phyloP scores from a whole-genome alignment of 1,140 invertebrate genomes.

The Argopecten irradians region DNA sequence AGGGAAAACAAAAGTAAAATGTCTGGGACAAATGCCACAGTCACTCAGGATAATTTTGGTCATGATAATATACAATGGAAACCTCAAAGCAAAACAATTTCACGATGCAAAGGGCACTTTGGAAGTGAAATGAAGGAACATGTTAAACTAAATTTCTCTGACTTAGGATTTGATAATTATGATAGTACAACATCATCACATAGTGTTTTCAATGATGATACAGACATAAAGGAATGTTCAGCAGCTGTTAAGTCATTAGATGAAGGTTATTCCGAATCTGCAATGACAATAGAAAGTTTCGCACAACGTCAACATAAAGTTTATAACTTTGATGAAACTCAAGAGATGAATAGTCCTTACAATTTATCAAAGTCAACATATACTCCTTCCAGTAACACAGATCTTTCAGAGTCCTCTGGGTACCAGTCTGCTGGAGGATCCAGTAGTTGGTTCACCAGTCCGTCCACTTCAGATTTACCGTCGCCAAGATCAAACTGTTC shows the following conservation, averaged over 20 bases:
- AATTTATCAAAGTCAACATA: slow-evolving; percentile 11
- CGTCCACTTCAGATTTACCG: slow-evolving; percentile 29
- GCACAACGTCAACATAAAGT: background rate
- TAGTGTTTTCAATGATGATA: slow-evolving; percentile 47
- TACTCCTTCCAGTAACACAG: background rate
- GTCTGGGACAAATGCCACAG: background rate
- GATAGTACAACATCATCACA: slow-evolving; percentile 40
- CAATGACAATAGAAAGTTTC: background rate
- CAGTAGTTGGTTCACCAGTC: background rate
- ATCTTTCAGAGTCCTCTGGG: background rate
- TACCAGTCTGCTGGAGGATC: slow-evolving; percentile 29
- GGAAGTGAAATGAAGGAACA: background rate
- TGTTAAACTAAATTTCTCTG: slow-evolving; percentile 31
- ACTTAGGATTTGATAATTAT: slow-evolving; percentile 46
- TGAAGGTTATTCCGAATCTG: slow-evolving; percentile 1
- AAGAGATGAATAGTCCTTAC: background rate
- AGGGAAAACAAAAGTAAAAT: background rate
- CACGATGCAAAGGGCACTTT: background rate
- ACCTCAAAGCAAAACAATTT: background rate
- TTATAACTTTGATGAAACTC: background rate
- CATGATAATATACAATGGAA: background rate
- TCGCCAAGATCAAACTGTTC: slow-evolving; percentile 28
- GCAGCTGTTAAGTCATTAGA: slow-evolving; percentile 15
- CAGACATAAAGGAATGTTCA: slow-evolving; percentile 4
- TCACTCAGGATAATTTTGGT: background rate